Conservation (phyloP, 2,113 vertebrate genomes). For the Erythrocercus mccallii region DNA sequence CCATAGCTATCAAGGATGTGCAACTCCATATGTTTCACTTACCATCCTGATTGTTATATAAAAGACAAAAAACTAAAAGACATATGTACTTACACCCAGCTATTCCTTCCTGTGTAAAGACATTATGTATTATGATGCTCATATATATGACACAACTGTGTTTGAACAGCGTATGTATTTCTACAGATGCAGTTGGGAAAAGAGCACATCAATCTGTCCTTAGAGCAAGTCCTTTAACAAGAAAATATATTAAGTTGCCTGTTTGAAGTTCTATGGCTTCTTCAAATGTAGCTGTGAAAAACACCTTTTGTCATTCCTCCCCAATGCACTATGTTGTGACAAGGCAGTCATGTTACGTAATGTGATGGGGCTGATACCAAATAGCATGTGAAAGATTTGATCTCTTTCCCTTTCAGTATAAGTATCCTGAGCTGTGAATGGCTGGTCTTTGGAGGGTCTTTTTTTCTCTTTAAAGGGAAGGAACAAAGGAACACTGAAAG, state of each 20-base stretch:
- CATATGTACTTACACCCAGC: not conserved
- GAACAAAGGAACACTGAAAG: not conserved
- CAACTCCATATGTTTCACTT: not conserved
- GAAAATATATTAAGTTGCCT: not conserved
- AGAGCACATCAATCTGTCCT: not conserved
- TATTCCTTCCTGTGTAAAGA: not conserved
- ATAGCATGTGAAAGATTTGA: constrained; percentile 38
- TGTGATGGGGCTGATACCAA: constrained; percentile 17
- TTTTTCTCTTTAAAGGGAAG: not conserved
- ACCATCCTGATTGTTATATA: not conserved
- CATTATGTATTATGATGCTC: not conserved
- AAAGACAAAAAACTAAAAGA: not conserved
- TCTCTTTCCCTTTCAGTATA: not conserved
- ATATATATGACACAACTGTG: rapidly evolving
- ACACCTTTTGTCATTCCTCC: constrained; percentile 50
- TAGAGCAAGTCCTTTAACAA: not conserved
- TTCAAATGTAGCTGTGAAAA: constrained; percentile 32
- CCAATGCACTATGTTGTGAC: constrained; percentile 32
- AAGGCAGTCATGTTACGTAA: constrained; percentile 45
- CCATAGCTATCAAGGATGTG: not conserved
- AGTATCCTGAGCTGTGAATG: not conserved
- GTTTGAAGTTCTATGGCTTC: constrained; percentile 19
- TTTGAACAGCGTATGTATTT: not conserved
- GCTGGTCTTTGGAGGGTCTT: not conserved
- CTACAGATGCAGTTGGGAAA: not conserved